Conservation (phyloP, 2,888 invertebrate genomes). For the Halictus quadricinctus region DNA sequence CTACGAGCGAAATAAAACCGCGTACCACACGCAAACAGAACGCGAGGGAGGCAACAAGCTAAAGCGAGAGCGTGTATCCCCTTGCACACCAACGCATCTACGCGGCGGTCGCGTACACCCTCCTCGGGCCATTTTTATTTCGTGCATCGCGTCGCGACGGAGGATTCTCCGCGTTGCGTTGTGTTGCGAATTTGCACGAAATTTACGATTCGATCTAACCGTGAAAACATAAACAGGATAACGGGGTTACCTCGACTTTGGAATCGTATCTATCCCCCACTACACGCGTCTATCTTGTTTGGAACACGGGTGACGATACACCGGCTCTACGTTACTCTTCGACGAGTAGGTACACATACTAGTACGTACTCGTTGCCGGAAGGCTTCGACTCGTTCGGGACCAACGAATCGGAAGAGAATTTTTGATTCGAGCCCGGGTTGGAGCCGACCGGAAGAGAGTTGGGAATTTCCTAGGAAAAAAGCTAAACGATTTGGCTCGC, state of each 20-base stretch:
- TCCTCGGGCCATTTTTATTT: conserved; percentile 24
- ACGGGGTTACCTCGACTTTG: not conserved
- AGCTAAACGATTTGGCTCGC: not conserved
- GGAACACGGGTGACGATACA: not conserved
- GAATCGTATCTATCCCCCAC: not conserved
- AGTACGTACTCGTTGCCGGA: too few relatives aligned
- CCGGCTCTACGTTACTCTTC: too few relatives aligned
- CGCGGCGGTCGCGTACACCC: not conserved
- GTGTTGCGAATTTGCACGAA: conserved; percentile 18
- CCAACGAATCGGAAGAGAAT: not conserved
- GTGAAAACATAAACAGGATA: not conserved
- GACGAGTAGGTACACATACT: too few relatives aligned
- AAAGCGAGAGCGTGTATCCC: not conserved
- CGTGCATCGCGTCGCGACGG: conserved; percentile 10
- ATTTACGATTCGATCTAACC: conserved; percentile 33
- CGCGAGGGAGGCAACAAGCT: not conserved
- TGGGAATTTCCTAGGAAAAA: not conserved
- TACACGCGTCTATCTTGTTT: not conserved
- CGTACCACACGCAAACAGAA: not conserved
- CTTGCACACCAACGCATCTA: not conserved
- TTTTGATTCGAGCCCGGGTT: not conserved
- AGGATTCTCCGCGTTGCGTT: too few relatives aligned
- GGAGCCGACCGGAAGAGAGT: not conserved
- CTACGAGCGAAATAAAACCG: conserved; percentile 16
- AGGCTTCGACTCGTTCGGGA: not conserved